Conservation (phyloP, 2,113 vertebrate species). For the Sinocyclocheilus anshuiensis region DNA sequence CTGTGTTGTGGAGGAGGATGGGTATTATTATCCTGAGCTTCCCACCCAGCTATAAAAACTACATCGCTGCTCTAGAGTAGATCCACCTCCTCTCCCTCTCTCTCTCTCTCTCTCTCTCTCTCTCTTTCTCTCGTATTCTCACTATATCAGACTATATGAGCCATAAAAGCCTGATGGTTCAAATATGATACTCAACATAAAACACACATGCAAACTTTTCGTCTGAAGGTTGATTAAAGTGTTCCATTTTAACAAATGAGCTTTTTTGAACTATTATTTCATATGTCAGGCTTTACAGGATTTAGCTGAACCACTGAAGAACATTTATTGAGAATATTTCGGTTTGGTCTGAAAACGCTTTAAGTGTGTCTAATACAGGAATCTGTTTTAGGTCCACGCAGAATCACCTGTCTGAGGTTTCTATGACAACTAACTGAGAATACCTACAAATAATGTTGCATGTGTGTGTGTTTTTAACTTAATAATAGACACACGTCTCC, state of each 20-base stretch:
- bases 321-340: background rate
- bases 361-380: constrained; percentile 41
- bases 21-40: constrained; percentile 86
- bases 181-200: background rate
- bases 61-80: constrained; percentile 63
- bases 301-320: background rate
- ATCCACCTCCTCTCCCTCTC: constrained; percentile 75
- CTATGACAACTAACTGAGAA: constrained; percentile 66
- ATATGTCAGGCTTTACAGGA: background rate
- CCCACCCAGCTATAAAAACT: constrained; percentile 88
- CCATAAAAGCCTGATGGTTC: background rate
- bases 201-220: background rate
- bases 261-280: background rate
- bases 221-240: no score
- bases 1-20: constrained; percentile 87
- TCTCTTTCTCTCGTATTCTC: constrained; percentile 41
- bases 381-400: constrained; percentile 36
- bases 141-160: background rate
- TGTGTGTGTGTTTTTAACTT: constrained; percentile 47
- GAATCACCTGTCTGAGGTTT: constrained; percentile 61
- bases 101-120: constrained; percentile 58
- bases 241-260: no score
- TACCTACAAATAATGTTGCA: constrained; percentile 55
- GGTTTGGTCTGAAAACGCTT: background rate
- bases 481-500: constrained; percentile 54